These are phyloP conservation scores for Paratilapia polleni DNA, from an alignment of 2,113 vertebrate species.

Conservation along the genomic window DNA sequence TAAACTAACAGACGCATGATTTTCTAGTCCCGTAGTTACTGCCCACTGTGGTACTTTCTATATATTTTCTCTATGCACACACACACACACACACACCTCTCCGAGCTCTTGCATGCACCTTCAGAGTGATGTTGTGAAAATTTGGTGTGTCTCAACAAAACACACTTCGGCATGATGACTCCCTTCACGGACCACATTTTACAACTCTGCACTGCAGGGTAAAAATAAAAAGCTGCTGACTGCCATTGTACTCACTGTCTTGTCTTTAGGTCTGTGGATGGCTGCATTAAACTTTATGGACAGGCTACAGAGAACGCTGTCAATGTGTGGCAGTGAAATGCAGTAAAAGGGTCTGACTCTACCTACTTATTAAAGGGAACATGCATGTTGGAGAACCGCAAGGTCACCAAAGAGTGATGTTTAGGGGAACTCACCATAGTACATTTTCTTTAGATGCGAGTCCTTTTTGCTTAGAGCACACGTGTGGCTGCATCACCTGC, in stretches of 20 bases:
- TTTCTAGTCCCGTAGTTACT: neutral
- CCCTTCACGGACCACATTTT: slow-evolving; percentile 24
- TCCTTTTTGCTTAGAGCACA: neutral
- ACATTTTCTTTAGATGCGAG: neutral
- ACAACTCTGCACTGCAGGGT: slow-evolving; percentile 20
- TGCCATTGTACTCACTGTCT: slow-evolving; percentile 28
- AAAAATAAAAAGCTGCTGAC: slow-evolving; percentile 50
- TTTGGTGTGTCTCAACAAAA: slow-evolving; percentile 24
- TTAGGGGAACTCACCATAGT: neutral
- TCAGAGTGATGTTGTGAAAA: slow-evolving; percentile 19
- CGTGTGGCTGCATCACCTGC: neutral
- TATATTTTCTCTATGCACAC: neutral
- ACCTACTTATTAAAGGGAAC: slow-evolving; percentile 23
- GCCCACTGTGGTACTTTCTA: neutral
- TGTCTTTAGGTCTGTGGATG: slow-evolving; percentile 33
- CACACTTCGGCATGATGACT: slow-evolving; percentile 17
- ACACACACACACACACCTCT: neutral
- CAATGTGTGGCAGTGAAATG: slow-evolving; percentile 25
- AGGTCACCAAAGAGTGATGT: slow-evolving; percentile 9
- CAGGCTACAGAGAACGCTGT: slow-evolving; percentile 16
- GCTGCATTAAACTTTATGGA: slow-evolving; percentile 35
- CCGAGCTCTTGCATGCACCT: slow-evolving; percentile 12
- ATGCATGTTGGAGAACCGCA: neutral
- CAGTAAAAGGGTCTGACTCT: slow-evolving; percentile 9
- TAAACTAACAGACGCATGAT: neutral